Percentiles rank a stretch among this genome's conserved stretches.
These are phyloP conservation scores for Cerceris ruficornis DNA, from an alignment of 2,888 invertebrate species.

Conservation along the genomic window DNA sequence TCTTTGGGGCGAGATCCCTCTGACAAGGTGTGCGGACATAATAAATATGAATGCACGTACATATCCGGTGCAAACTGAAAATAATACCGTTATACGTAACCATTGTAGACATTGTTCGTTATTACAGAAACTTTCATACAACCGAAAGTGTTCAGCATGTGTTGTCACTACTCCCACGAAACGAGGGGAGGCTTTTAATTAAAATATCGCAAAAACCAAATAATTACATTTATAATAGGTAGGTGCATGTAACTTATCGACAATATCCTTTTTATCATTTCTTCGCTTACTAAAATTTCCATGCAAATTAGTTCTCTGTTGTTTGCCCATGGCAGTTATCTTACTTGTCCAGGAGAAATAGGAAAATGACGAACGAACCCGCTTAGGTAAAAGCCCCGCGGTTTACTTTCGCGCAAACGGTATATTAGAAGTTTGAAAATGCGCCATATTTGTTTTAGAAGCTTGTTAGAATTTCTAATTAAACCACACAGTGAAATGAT, in stretches of 20 bases:
- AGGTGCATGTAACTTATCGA: too few relatives aligned
- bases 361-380: conserved; percentile 34
- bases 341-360: conserved; percentile 7
- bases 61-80: conserved; percentile 51
- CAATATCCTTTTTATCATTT: too few relatives aligned
- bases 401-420: conserved; percentile 43
- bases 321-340: too few relatives aligned
- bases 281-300: too few relatives aligned
- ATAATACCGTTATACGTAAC: conserved; percentile 38
- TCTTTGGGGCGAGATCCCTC: conserved; percentile 27
- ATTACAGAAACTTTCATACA: conserved; percentile 6
- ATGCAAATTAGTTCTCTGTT: too few relatives aligned
- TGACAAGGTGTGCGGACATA: conserved; percentile 39
- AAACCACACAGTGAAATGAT: conserved; percentile 56
- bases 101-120: conserved; percentile 22
- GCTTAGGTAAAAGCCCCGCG: conserved; percentile 28
- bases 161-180: not conserved
- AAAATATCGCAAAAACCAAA: not conserved
- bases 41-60: conserved; percentile 60
- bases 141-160: conserved; percentile 29
- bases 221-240: too few relatives aligned
- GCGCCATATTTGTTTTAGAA: conserved; percentile 45
- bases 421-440: conserved; percentile 46
- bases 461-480: conserved; percentile 63
- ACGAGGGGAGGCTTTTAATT: conserved; percentile 6